A percentile compares a stretch with the other conserved stretches of the same genome.
These are phyloP conservation scores for Portevinia maculata DNA, from an alignment of 2,888 invertebrate genomes.

Conservation along the genomic window DNA sequence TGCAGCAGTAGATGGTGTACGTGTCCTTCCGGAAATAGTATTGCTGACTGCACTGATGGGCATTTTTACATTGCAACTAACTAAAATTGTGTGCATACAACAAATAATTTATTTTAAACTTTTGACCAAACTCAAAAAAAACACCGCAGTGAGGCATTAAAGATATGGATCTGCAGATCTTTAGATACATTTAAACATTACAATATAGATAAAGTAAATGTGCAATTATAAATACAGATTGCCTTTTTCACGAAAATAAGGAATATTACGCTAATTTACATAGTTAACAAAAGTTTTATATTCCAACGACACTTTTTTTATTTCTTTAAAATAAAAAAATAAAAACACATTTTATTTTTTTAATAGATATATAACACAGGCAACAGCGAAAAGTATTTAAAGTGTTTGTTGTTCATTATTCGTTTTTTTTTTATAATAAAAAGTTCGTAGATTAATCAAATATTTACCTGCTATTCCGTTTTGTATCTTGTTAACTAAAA, in stretches of 20 bases:
- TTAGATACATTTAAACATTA: slow-evolving; percentile 19
- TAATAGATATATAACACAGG: slow-evolving; percentile 7
- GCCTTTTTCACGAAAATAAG: too few relatives aligned
- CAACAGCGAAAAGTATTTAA: slow-evolving; percentile 27
- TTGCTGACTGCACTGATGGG: slow-evolving; percentile 75
- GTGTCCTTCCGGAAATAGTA: slow-evolving; percentile 73
- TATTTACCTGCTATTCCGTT: slow-evolving; percentile 57
- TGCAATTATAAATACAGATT: too few relatives aligned
- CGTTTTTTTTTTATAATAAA: not conserved
- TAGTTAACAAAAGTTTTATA: too few relatives aligned
- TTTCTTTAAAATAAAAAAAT: slow-evolving; percentile 9
- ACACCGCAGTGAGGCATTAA: slow-evolving; percentile 3
- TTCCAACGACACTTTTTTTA: too few relatives aligned
- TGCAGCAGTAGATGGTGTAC: slow-evolving; percentile 77
- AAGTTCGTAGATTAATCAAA: slow-evolving; percentile 16
- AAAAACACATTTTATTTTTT: slow-evolving; percentile 13
- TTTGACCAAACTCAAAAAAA: too few relatives aligned
- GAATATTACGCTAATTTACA: too few relatives aligned
- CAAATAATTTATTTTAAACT: not conserved
- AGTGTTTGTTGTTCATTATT: slow-evolving; percentile 18
- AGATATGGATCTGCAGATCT: slow-evolving; percentile 9
- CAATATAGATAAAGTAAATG: too few relatives aligned
- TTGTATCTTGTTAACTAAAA: not conserved
- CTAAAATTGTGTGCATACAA: not conserved
- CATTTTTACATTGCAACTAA: slow-evolving; percentile 61